Conservation (phyloP, 92 coral and sea anemone genomes). For the Paramuricea clavata region DNA sequence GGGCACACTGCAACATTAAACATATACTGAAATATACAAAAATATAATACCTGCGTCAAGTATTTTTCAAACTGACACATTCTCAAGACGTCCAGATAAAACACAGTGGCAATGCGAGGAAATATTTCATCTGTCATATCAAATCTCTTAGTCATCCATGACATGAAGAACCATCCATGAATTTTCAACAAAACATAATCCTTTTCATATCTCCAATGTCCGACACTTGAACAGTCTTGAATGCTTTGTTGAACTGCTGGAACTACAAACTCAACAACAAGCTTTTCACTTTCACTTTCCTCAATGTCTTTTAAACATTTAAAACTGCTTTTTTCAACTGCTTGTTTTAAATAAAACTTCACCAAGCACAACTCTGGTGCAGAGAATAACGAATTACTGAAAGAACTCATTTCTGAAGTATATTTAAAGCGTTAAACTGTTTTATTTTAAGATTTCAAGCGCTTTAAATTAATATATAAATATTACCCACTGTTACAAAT, state of each 20-base stretch:
- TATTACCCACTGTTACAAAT: background rate
- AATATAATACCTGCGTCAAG: background rate
- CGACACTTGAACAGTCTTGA: background rate
- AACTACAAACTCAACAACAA: slow-evolving; percentile 1
- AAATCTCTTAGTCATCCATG: slow-evolving; percentile 22
- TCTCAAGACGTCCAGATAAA: slow-evolving; percentile 30
- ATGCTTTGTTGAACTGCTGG: background rate
- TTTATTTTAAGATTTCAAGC: no score
- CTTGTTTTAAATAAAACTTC: slow-evolving; percentile 4
- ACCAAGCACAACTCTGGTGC: background rate
- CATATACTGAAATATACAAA: background rate
- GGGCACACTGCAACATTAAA: background rate
- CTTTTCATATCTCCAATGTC: slow-evolving; percentile 32
- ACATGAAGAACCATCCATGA: slow-evolving; percentile 20
- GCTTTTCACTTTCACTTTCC: background rate
- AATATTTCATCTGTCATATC: background rate
- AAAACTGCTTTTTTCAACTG: slow-evolving; percentile 5
- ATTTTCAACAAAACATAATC: slow-evolving; percentile 4
- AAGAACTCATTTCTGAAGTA: slow-evolving; percentile 11
- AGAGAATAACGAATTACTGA: slow-evolving; percentile 4
- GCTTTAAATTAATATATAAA: no score
- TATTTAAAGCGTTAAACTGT: background rate
- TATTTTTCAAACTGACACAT: slow-evolving; percentile 7
- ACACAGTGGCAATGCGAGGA: slow-evolving; percentile 7
- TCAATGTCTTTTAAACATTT: slow-evolving; percentile 16